phyloP scores from a whole-genome alignment of 2,888 invertebrate species.

The Trichacis sp. region DNA sequence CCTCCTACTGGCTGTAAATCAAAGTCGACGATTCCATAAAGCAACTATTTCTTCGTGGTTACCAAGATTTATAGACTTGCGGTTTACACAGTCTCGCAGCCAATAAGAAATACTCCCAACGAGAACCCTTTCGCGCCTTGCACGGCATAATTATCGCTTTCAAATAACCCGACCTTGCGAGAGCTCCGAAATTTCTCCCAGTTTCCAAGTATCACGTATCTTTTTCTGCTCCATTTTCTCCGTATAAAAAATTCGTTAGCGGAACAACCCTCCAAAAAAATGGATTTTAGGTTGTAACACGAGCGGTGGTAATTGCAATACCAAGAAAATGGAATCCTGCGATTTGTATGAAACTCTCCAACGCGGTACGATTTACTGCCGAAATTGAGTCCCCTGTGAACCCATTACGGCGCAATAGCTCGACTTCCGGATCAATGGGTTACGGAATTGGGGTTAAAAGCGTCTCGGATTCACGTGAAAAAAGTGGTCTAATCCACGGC shows the following conservation, averaged over 20 bases:
- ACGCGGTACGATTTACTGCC: constrained; percentile 8
- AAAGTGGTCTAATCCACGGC: constrained; percentile 54
- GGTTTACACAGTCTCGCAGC: constrained; percentile 27
- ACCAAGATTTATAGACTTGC: constrained; percentile 46
- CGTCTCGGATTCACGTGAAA: constrained; percentile 54
- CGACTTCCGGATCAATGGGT: constrained; percentile 57
- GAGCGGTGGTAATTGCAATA: constrained; percentile 33
- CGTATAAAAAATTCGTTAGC: constrained; percentile 28
- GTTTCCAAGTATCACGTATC: not conserved
- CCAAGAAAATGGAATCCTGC: constrained; percentile 26
- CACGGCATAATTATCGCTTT: constrained; percentile 9
- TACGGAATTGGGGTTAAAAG: constrained; percentile 62
- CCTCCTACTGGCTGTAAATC: constrained; percentile 53
- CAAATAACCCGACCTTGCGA: not conserved
- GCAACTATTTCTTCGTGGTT: constrained; percentile 40
- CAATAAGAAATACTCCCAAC: constrained; percentile 12
- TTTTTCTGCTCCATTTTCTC: constrained; percentile 19
- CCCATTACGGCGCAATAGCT: constrained; percentile 51
- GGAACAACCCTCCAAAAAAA: constrained; percentile 22
- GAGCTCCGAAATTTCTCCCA: not conserved
- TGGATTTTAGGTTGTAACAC: constrained; percentile 37
- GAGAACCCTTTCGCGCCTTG: constrained; percentile 11
- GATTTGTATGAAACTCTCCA: constrained; percentile 32
- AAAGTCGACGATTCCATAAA: constrained; percentile 51
- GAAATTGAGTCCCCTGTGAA: constrained; percentile 39